phyloP scores from a whole-genome alignment of 1,140 invertebrate species.

The Drosophila dunni region DNA sequence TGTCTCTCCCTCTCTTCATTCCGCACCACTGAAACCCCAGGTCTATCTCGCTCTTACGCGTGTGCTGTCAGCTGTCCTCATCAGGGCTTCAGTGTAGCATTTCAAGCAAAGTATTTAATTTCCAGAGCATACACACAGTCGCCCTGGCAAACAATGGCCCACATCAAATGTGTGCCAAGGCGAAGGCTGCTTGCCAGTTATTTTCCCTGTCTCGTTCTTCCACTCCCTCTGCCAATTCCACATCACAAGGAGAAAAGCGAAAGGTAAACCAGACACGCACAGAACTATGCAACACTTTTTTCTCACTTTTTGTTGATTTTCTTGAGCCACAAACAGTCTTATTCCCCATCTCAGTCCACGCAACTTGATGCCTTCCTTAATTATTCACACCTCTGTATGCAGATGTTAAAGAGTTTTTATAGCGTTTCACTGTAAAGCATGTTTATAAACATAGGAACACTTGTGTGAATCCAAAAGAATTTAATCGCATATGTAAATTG shows the following conservation, averaged over 20 bases:
- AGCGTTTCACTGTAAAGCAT: too few relatives aligned
- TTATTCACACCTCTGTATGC: neutral
- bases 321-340: neutral
- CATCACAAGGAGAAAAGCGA: constrained; percentile 29
- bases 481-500: too few relatives aligned
- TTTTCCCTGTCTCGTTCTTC: constrained; percentile 5
- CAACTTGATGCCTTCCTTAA: neutral
- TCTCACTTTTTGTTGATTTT: constrained; percentile 11
- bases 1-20: neutral
- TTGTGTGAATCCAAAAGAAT: too few relatives aligned
- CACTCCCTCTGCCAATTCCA: neutral
- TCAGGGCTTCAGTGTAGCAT: constrained; percentile 64
- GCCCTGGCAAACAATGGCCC: constrained; percentile 53
- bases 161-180: constrained; percentile 77
- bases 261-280: constrained; percentile 45
- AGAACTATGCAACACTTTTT: constrained; percentile 56
- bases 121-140: constrained; percentile 66
- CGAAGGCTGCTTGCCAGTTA: constrained; percentile 62
- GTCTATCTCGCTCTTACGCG: constrained; percentile 18
- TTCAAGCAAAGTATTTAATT: constrained; percentile 82
- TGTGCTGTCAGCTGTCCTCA: constrained; percentile 40
- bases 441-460: too few relatives aligned
- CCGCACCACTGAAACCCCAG: neutral
- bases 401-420: too few relatives aligned
- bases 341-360: neutral